These are phyloP conservation scores for Pitangus sulphuratus DNA, from an alignment of 2,797 vertebrate species.

Conservation along the genomic window DNA sequence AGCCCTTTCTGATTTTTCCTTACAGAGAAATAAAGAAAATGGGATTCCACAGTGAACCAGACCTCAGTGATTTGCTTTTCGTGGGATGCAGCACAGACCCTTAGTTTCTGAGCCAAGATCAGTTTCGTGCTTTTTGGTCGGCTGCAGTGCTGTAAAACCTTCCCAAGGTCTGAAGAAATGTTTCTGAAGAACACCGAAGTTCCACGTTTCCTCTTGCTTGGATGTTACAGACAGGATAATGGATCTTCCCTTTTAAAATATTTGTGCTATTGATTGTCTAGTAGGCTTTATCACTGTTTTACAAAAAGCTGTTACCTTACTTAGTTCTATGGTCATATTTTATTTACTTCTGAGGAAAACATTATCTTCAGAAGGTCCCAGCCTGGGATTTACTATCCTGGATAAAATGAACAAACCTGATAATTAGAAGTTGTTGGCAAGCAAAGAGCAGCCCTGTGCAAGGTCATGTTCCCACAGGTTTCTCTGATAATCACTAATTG, in stretches of 20 bases:
- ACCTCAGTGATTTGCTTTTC: not conserved
- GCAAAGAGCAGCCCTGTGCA: not conserved
- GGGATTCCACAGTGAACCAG: not conserved
- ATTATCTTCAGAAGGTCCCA: not conserved
- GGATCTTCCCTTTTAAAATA: not conserved
- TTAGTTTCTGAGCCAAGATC: not conserved
- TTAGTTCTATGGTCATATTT: not conserved
- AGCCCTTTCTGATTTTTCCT: not conserved
- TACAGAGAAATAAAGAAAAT: not conserved
- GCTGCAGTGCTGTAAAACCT: not conserved
- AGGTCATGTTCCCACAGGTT: not conserved
- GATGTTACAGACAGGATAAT: not conserved
- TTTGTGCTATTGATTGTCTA: not conserved
- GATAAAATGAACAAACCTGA: not conserved
- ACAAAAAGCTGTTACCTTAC: not conserved
- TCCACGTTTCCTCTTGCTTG: not conserved
- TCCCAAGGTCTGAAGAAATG: not conserved
- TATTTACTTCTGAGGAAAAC: constrained; percentile 8
- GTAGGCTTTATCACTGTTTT: not conserved
- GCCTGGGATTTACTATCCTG: not conserved
- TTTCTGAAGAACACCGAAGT: not conserved
- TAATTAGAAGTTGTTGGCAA: not conserved
- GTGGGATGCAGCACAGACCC: not conserved
- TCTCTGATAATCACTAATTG: not conserved
- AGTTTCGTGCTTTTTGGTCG: not conserved